Evolutionary conservation across 2,888 invertebrate genomes (phyloP).

Genomic region (Drosophila vallismaia): DNA sequence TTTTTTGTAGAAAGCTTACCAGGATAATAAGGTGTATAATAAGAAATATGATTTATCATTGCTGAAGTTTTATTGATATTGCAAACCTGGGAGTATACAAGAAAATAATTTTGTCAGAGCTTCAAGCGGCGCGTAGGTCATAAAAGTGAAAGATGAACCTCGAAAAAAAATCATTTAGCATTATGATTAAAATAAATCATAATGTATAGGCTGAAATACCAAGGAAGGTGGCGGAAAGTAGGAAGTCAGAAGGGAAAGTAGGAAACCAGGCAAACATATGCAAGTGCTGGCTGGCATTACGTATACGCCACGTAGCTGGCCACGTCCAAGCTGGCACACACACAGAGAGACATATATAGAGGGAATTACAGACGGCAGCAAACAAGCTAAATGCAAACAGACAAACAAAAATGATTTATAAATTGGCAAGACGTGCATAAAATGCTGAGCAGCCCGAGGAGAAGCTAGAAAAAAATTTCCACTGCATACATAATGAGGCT

Average conservation of each 20-base stretch:
- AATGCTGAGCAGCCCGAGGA: slow-evolving; percentile 69
- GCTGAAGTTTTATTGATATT: slow-evolving; percentile 37
- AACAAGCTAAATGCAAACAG: slow-evolving; percentile 67
- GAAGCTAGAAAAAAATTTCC: slow-evolving; percentile 58
- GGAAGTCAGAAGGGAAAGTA: neutral
- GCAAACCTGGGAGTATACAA: slow-evolving; percentile 39
- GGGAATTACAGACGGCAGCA: slow-evolving; percentile 40
- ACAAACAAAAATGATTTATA: slow-evolving; percentile 82
- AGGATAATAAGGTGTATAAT: slow-evolving; percentile 19
- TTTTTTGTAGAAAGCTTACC: slow-evolving; percentile 1
- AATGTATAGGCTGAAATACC: slow-evolving; percentile 45
- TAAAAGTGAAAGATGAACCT: slow-evolving; percentile 62
- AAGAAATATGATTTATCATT: slow-evolving; percentile 28
- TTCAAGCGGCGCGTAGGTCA: slow-evolving; percentile 14
- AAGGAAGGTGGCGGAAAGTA: too few species aligned
- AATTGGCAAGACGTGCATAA: slow-evolving; percentile 82
- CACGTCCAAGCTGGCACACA: slow-evolving; percentile 57
- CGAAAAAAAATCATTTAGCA: slow-evolving; percentile 72
- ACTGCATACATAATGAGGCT: slow-evolving; percentile 76
- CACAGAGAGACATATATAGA: slow-evolving; percentile 16
- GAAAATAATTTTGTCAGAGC: slow-evolving; percentile 58
- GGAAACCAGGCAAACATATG: slow-evolving; percentile 42
- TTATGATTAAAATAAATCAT: slow-evolving; percentile 80
- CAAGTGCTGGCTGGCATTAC: slow-evolving; percentile 54
- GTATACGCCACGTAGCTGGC: slow-evolving; percentile 67